Base-by-base conservation (phyloP, 2,797 vertebrate species). In the Cottoperca gobio region DNA sequence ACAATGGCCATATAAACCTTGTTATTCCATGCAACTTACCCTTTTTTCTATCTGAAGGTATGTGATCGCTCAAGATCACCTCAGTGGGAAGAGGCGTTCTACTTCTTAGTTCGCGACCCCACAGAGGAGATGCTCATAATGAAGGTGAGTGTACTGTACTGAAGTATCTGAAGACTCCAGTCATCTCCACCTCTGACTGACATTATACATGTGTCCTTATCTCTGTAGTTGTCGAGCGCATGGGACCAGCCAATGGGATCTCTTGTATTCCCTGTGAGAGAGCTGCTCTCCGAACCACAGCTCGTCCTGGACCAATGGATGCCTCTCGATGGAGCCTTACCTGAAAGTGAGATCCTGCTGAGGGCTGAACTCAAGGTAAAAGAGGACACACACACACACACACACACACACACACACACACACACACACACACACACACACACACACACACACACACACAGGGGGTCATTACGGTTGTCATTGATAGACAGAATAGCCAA, bases 281-380 rank as follows among this genome's bases (percentile, higher is more conserved):
- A 95, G 77, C 90, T 98, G 48, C 94, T 98, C 19, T 87, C 84
- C 33, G 78, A 94, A 3, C 94, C 96, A 17, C 89, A 82, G 69
- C 93, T 97, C 59, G 91, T 93, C 42, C 72, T 97, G 81, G 97
- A 98, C 79, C 89, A 80, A 19, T 98, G 97, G 97, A 90, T 97
- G 70, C 73, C 75, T 0, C 90, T 98, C 79, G 91, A 85, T 63
- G 94, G 92, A 61, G 94, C 95, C 7, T 86, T 87, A 17, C 76
- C 94, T 9, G 86, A 89, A 74, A 95, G 93, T 83, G 91, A 97
- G 87, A 86, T 98, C 85, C 92, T 98, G 0, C 93, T 98, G 75
- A 95, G 96, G 83, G 95, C 91, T 5, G 95, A 97, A 79, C 94
- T 98, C 4, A 95, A 96, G 94, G 97, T 97, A 67, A 85, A 92